Percentiles rank a stretch among this genome's conserved stretches.
Evolutionary conservation across 2,797 vertebrate species (phyloP).

Genomic region (Onychomys torridus): DNA sequence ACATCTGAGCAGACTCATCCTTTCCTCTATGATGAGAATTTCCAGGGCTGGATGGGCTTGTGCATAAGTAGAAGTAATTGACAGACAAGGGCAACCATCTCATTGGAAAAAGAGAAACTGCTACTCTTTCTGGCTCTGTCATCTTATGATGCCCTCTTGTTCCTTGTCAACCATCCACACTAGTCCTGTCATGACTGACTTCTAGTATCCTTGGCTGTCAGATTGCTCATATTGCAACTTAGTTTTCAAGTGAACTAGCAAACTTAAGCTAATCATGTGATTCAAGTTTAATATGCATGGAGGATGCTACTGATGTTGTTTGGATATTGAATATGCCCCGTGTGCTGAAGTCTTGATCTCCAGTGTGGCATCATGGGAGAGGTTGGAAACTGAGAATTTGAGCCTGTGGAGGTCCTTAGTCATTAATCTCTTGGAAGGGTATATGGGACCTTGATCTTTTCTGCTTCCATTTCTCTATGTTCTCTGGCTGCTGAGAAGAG

Average conservation of each 20-base stretch:
- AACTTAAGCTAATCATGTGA: not conserved
- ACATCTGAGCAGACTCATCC: not conserved
- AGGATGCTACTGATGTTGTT: not conserved
- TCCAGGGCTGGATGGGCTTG: not conserved
- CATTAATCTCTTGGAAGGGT: not conserved
- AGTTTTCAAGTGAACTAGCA: not conserved
- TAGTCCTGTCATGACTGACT: not conserved
- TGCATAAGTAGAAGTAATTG: not conserved
- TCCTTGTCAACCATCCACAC: not conserved
- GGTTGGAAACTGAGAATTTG: not conserved
- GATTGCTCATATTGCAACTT: not conserved
- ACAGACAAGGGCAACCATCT: not conserved
- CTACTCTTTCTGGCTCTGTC: not conserved
- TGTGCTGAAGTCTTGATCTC: not conserved
- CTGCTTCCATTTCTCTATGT: not conserved
- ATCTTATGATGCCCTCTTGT: not conserved
- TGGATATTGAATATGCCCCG: not conserved
- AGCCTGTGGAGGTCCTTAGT: not conserved
- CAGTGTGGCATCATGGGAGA: not conserved
- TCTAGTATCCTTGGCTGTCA: not conserved
- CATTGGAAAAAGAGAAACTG: not conserved
- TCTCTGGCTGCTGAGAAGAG: not conserved
- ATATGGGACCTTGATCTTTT: not conserved
- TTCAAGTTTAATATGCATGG: not conserved
- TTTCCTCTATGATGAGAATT: slow-evolving; percentile 34